phyloP scores from a whole-genome alignment of 2,888 invertebrate genomes.

The Mythimna loreyi region DNA sequence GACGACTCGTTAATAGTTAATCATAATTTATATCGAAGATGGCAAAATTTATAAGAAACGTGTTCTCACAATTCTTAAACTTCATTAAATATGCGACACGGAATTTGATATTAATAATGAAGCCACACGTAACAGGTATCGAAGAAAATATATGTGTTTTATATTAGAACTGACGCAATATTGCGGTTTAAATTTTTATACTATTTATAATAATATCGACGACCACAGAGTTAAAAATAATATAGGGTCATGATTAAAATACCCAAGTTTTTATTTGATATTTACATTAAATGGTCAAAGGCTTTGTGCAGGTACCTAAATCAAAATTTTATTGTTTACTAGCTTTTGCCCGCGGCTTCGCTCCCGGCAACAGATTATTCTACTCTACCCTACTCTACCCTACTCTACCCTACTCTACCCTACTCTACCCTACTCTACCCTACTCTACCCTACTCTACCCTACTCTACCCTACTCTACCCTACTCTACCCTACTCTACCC shows the following conservation, averaged over 20 bases:
- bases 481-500: no score
- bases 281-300: neutral
- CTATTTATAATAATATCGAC: neutral
- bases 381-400: no score
- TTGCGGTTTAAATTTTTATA: neutral
- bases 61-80: neutral
- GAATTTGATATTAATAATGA: neutral
- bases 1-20: no score
- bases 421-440: no score
- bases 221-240: neutral
- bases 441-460: no score
- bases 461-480: no score
- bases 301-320: neutral
- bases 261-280: neutral
- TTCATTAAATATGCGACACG: slow-evolving; percentile 14
- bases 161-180: neutral
- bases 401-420: no score
- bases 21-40: neutral
- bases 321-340: no score
- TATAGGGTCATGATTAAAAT: neutral
- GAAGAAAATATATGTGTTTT: slow-evolving; percentile 19
- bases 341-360: no score
- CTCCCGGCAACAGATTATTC: no score
- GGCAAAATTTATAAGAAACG: slow-evolving; percentile 4
- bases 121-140: neutral